Evolutionary conservation across 2,113 vertebrate genomes (phyloP), one percentile per base, ranked within the genome.

Genomic region (Hypocryptadius cinnamomeus): DNA sequence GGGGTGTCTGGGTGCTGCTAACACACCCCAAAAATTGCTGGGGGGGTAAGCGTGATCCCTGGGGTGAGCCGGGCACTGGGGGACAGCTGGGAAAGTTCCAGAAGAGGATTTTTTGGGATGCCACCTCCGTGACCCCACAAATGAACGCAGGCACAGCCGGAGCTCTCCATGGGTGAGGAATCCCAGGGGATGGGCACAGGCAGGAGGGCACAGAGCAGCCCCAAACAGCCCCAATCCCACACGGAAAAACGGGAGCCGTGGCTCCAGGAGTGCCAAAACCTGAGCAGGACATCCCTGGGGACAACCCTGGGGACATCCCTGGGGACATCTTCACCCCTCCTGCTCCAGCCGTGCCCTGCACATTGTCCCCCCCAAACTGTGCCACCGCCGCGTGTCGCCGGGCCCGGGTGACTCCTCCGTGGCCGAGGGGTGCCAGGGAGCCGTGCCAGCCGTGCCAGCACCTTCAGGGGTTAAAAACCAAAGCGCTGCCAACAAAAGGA

Each of bases 321-420:
- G 13, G 60, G 28, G 61, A 33, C 40, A 65, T 44, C 24, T 13
- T 10, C 60, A 6, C 39, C 20, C 35, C 39, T 53, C 47, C 57
- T 20, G 53, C 53, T 54, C 53, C 28, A 57, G 53, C 64, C 1
- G 0, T 4, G 15, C 24, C n/a, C 76, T 8, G 51, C 57, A 22
- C 47, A 3, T 10, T 8, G 22, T 39, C 19, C 27, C n/a, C 28
- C 25, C 16, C 48, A 16, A 17, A 21, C 33, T 0, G 4, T 4
- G n/a, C 54, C 24, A 1, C 13, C 3, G 0, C 68, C 47, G 2
- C 27, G 11, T 2, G 48, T 13, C 85, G 9, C 7, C 5, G 0
- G 3, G 39, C 5, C 40, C 19, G 22, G 51, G 78, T 8, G 78
- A 3, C 28, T 21, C 37, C 45, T 21, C 13, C 4, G 0, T 0